A percentile compares a stretch with the other conserved stretches of the same genome.
Evolutionary conservation across 2,888 invertebrate species (phyloP).

Genomic region (Oligia strigilis): DNA sequence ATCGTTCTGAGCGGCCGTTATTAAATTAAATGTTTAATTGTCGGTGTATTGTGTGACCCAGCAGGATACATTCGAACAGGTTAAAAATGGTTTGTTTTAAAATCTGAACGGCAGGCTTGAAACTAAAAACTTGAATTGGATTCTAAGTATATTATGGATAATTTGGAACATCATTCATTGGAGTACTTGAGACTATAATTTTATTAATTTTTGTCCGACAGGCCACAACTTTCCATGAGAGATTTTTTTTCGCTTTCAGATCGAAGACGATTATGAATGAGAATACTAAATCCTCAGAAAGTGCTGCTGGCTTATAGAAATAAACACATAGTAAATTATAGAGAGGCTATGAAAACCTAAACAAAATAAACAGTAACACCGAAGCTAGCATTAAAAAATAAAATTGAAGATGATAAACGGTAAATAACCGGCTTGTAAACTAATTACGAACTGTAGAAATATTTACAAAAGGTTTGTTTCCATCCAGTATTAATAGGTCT

Average conservation of each 20-base stretch:
- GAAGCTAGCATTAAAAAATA: slow-evolving; percentile 39
- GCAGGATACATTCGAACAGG: neutral
- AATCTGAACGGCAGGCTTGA: neutral
- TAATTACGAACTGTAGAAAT: slow-evolving; percentile 74
- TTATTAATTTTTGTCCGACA: too few species aligned
- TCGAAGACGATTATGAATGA: neutral
- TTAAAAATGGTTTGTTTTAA: neutral
- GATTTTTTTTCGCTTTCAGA: neutral
- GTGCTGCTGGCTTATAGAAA: slow-evolving; percentile 18
- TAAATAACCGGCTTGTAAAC: slow-evolving; percentile 63
- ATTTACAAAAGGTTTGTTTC: slow-evolving; percentile 71
- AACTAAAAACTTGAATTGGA: neutral
- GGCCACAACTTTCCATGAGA: neutral
- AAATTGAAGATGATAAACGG: slow-evolving; percentile 65
- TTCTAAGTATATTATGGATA: neutral
- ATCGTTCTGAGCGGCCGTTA: too few species aligned
- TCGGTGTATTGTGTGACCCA: neutral
- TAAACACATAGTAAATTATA: slow-evolving; percentile 31
- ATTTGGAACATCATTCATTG: too few species aligned
- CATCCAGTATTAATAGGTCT: slow-evolving; percentile 61
- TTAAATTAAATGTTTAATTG: slow-evolving; percentile 4
- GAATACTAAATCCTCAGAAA: slow-evolving; percentile 28
- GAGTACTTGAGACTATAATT: neutral
- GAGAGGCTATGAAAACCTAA: slow-evolving; percentile 34
- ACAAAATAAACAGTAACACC: slow-evolving; percentile 47